These are phyloP conservation scores for Tetranychus piercei DNA, from an alignment of 2,888 invertebrate genomes.

Conservation along the genomic window DNA sequence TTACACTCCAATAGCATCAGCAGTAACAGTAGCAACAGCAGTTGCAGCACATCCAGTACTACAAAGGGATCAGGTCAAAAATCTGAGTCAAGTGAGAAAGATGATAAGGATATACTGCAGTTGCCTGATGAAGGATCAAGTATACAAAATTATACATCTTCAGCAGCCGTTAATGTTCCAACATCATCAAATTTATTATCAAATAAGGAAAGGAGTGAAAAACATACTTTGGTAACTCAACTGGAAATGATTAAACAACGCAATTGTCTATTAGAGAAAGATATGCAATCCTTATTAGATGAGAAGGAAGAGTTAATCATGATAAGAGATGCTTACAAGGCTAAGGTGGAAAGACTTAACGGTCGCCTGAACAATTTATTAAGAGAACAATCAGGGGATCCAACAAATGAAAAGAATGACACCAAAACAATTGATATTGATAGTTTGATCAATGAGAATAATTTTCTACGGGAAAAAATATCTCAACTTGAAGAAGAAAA, in stretches of 20 bases:
- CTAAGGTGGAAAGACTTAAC: constrained; percentile 60
- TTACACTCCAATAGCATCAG: background rate
- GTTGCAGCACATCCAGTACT: background rate
- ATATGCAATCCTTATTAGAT: constrained; percentile 56
- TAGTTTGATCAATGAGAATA: constrained; percentile 56
- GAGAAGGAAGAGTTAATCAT: constrained; percentile 64
- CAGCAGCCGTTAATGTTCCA: background rate
- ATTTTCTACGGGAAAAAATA: constrained; percentile 52
- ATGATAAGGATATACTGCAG: background rate
- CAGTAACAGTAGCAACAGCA: too few species aligned
- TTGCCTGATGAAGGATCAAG: too few species aligned
- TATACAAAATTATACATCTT: too few species aligned
- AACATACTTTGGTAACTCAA: constrained; percentile 3
- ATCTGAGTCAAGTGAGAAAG: background rate
- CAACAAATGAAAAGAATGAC: background rate
- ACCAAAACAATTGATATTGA: constrained; percentile 50
- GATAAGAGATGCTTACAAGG: constrained; percentile 62
- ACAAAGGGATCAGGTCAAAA: background rate
- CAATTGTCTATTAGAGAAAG: constrained; percentile 46
- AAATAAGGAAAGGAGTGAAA: background rate
- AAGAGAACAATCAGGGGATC: constrained; percentile 29
- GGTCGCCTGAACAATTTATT: constrained; percentile 55
- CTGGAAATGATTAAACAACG: constrained; percentile 15
- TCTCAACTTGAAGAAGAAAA: constrained; percentile 60
- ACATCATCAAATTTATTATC: background rate